Base-by-base conservation (phyloP, 1,140 invertebrate genomes). In the Microplitis mediator region DNA sequence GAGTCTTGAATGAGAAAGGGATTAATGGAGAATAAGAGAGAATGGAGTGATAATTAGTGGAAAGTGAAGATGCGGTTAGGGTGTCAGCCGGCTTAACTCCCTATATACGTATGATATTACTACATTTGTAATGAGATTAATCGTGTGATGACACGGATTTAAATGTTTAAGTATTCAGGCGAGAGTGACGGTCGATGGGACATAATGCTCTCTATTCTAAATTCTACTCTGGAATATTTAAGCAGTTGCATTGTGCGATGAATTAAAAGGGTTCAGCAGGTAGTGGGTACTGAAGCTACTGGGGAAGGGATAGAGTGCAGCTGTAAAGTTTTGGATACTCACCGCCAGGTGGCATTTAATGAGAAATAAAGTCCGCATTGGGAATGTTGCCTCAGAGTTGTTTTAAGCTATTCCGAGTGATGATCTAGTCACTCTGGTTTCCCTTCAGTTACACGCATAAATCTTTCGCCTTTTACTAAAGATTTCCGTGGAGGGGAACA, bases 381-480 rank as follows among this genome's bases (percentile, higher is more conserved):
- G 39, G 6, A 45, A 3, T 9, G 6, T 45, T 45, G 39, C 5
- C 39, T 45, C 39, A 45, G 39, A 45, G 11, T 5, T 45, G 8
- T 45, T 45, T 8, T 9, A 45, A 45, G 5, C 39, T 8, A 45
- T 45, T 6, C 11, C 11, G 6, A 11, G 39, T 6, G 11, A 6
- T 45, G 5, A 45, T 6, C 3, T 45, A 64, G 58, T 36, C 8
- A 71, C 69, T 73, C 72, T 73, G 65, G 66, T 69, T 73, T 73
- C 66, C 72, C 72, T 73, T 73, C 72, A 73, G 8, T 64, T n/a
- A 73, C 66, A 73, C 72, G 72, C 4, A 45, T 73, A 73, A 73
- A 73, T 73, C 72, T 73, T 73, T 73, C 72, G 72, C 72, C 72
- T 73, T 73, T 73, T 73, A 73, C 72, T 73, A 73, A 73, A 73